Evolutionary conservation across 2,888 invertebrate species (phyloP), one percentile per base, ranked within the genome.

Genomic region (Amblyteles armatorius): DNA sequence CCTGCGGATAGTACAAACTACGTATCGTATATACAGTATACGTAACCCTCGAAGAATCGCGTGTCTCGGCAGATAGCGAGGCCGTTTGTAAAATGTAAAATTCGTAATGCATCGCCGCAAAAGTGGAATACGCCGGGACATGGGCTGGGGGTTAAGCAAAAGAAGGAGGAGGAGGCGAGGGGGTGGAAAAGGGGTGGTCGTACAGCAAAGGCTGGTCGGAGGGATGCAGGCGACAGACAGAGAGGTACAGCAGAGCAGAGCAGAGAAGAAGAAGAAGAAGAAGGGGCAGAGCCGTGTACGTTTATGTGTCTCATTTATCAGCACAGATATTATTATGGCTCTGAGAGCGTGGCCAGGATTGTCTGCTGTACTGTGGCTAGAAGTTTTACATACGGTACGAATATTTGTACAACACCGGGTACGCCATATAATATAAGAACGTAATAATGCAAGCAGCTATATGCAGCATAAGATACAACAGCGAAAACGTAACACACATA

Each of bases 251-350:
- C 33, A 22, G 71, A 52, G 63, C 22, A 22, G 36, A 60, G 48
- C 48, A 63, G 52, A 72, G 68, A 68, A 69, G 73, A 74, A 68
- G 77, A 57, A 50, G 78, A 48, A 48, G 44, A 48, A 48, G 44
- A 48, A 13, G 79, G 84, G 79, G 82, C 88, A 88, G 90, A 89
- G 86, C 89, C 93, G 90, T 92, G 93, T 92, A 92, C 93, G 91
- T 91, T 93, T 93, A 93, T 93, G 93, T 92, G 91, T 92, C 92
- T 92, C 93, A 92, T 93, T 93, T 93, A 93, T 93, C 93, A 93
- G 92, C 91, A 91, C 92, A 91, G 93, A 93, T 93, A 93, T 93
- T 93, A 93, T 93, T 93, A 92, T 91, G 88, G 91, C 90, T 90
- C 89, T 89, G 90, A 84, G 85, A 91, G 88, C 92, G 89, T 88